Evolutionary conservation across 2,797 vertebrate genomes (phyloP), one percentile per base, ranked within the genome.

Genomic region (Pangasius larnaudii): DNA sequence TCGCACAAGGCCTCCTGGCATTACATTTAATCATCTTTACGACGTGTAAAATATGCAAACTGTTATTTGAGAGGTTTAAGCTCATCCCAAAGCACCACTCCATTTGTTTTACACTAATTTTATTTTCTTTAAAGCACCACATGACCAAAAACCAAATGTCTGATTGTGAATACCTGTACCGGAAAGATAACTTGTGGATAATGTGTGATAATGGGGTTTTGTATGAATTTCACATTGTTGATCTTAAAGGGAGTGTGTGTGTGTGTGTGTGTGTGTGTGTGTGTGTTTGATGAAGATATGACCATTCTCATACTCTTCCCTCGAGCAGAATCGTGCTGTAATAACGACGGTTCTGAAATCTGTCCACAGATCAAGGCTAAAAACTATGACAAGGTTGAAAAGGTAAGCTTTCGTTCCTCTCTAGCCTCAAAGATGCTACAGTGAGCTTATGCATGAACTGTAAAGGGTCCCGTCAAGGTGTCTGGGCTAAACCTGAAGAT

Each of bases 311-410:
- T 86, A 87, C 89, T 77, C 77, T 69, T 36, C 86, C 27, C 67
- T 53, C 56, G 9, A 56, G 82, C 69, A 80, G 69, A 56, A 74
- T 75, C 7, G 19, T 30, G 39, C 30, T 86, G 81, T 74, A 88
- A 88, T 91, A 96, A 96, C 92, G 18, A 86, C 95, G 87, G 91
- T 93, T 96, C 94, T 96, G 92, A 94, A 95, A 94, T 96, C 91
- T 96, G 94, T 96, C 95, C 97, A 89, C 96, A 99, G 99, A 97
- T 99, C 96, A 99, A 99, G 97, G 98, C 98, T 94, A 99, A 99
- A 99, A 99, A 99, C 97, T 99, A 99, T 97, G 99, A 99, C 97
- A 99, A 99, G 89, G 99, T 99, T 96, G 99, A 99, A 96, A 99
- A 99, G 98, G 98, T 99, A 96, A 98, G 98, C 96, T 88, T 46